Conservation (phyloP, 2,888 invertebrate species). For the Calephelis perditalis region DNA sequence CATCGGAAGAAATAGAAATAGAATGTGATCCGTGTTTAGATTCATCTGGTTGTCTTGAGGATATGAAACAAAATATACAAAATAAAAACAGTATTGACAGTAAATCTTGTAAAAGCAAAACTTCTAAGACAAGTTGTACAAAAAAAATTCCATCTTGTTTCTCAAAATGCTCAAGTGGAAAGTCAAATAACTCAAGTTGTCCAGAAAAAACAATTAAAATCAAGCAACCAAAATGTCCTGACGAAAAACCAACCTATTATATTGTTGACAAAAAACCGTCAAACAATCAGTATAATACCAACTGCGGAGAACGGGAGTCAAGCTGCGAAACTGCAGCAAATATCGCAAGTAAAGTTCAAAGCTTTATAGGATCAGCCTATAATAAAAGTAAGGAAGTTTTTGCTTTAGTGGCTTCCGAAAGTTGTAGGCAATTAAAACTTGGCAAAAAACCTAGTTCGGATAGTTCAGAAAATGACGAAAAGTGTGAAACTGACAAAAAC, state of each 20-base stretch:
- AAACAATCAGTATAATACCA: conserved; percentile 6
- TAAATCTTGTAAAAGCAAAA: neutral
- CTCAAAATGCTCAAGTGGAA: conserved; percentile 22
- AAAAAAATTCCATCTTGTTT: conserved; percentile 32
- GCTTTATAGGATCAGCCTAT: conserved; percentile 42
- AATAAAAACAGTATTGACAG: neutral
- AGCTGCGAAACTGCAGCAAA: neutral
- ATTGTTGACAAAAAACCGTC: conserved; percentile 27
- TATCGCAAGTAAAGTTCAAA: conserved; percentile 37
- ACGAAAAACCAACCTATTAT: conserved; percentile 31
- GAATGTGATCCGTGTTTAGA: neutral
- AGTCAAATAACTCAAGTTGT: conserved; percentile 23
- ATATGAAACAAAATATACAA: conserved; percentile 1
- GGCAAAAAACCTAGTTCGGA: conserved; percentile 29
- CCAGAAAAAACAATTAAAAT: conserved; percentile 29
- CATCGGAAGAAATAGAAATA: neutral
- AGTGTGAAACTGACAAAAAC: conserved; percentile 23
- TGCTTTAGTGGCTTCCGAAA: conserved; percentile 38
- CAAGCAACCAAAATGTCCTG: conserved; percentile 25
- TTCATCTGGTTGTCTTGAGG: conserved; percentile 1
- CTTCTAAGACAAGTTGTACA: conserved; percentile 31
- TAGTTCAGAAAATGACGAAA: conserved; percentile 19
- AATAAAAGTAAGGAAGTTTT: conserved; percentile 44
- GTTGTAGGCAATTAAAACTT: conserved; percentile 32
- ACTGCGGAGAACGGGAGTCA: neutral